Evolutionary conservation across 2,888 invertebrate genomes (phyloP).

Genomic region (Andrena trimmerana): DNA sequence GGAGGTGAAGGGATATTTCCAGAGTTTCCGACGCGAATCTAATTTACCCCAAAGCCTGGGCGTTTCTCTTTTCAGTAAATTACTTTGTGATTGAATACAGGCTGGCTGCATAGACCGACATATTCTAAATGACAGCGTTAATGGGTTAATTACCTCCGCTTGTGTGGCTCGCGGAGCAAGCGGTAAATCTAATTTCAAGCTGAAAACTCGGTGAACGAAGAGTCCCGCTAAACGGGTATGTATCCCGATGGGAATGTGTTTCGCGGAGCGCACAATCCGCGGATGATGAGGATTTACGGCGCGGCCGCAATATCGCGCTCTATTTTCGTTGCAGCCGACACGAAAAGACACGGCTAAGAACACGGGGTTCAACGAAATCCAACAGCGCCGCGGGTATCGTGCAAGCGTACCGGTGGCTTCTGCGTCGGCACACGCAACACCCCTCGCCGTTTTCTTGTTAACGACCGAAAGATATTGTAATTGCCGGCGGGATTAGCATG

Average conservation of each 20-base stretch:
- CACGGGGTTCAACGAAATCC: slow-evolving; percentile 8
- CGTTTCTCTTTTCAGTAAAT: neutral
- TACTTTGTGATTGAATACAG: neutral
- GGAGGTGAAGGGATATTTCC: too few species aligned
- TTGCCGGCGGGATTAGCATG: slow-evolving; percentile 61
- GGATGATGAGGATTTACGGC: neutral
- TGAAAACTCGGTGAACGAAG: neutral
- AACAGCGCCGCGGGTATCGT: slow-evolving; percentile 7
- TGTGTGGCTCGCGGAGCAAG: too few species aligned
- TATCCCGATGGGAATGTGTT: neutral
- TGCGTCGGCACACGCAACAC: slow-evolving; percentile 40
- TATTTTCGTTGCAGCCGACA: slow-evolving; percentile 27
- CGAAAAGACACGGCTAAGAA: slow-evolving; percentile 5
- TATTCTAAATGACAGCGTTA: too few species aligned
- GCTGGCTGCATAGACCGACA: too few species aligned
- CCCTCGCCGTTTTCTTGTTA: slow-evolving; percentile 46
- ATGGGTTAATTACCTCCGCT: too few species aligned
- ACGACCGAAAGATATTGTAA: slow-evolving; percentile 61
- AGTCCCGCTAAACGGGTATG: neutral
- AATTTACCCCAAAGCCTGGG: neutral
- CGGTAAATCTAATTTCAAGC: too few species aligned
- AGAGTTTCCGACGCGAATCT: neutral
- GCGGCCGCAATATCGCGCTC: slow-evolving; percentile 2
- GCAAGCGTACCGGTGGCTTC: neutral
- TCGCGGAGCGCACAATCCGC: neutral